A percentile compares a stretch with the other conserved stretches of the same genome.
Conservation (phyloP, 2,113 vertebrate species). For the Sinocyclocheilus maitianheensis region DNA sequence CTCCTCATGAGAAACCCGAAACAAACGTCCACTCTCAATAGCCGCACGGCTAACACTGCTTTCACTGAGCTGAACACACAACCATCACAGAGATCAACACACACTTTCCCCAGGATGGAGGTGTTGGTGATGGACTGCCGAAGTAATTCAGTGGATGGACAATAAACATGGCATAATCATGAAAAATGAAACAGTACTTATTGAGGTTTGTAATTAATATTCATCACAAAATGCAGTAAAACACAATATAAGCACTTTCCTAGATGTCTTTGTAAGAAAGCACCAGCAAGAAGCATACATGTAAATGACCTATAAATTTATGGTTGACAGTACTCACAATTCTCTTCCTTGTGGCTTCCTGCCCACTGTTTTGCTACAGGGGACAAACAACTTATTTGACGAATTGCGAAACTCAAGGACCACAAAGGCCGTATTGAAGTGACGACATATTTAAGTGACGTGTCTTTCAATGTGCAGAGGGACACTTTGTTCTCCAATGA, state of each 20-base stretch:
- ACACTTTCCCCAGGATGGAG: background rate
- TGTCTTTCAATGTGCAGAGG: conserved; percentile 29
- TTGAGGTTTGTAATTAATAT: background rate
- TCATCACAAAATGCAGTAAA: background rate
- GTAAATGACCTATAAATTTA: conserved; percentile 6
- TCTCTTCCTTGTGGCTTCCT: background rate
- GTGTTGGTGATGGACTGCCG: background rate
- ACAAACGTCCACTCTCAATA: background rate
- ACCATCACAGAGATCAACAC: background rate
- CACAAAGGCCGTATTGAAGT: conserved; percentile 40
- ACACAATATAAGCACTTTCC: background rate
- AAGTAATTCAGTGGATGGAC: background rate
- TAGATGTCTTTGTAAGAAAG: background rate
- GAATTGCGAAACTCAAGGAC: conserved; percentile 17
- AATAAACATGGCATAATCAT: background rate
- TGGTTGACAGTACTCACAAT: background rate
- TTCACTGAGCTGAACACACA: background rate
- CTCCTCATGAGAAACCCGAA: conserved; percentile 14
- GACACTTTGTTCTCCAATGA: conserved; percentile 30
- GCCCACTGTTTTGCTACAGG: conserved; percentile 24
- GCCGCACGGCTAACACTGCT: background rate
- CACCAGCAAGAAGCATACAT: background rate
- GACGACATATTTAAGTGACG: conserved; percentile 22
- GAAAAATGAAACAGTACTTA: background rate
- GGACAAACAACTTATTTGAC: conserved; percentile 32